Evolutionary conservation across 2,797 vertebrate genomes (phyloP).

Genomic region (Cyprinella venusta): DNA sequence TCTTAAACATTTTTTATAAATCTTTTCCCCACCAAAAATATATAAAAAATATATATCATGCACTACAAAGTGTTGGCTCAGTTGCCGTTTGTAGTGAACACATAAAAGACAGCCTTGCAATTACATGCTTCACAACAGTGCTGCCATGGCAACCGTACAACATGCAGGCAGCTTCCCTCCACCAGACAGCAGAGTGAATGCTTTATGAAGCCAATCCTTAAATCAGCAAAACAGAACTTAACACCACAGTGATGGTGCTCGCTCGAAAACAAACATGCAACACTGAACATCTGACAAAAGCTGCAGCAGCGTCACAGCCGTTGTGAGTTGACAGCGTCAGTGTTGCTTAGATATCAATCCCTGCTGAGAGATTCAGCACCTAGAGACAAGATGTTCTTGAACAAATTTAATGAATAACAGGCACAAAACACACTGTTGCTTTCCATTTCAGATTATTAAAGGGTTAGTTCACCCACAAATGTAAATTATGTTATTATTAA

Average conservation of each 20-base stretch:
- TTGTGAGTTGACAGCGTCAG: background rate
- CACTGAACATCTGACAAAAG: constrained; percentile 27
- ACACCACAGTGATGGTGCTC: background rate
- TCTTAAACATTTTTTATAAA: background rate
- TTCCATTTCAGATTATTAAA: background rate
- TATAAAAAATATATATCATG: background rate
- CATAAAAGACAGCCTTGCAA: constrained; percentile 4
- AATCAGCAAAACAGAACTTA: constrained; percentile 22
- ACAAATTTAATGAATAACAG: constrained; percentile 25
- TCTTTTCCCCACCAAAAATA: too few species aligned
- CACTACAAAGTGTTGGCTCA: constrained; percentile 8
- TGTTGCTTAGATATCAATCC: constrained; percentile 27
- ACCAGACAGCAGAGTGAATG: background rate
- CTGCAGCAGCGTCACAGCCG: background rate
- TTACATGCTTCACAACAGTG: constrained; percentile 28
- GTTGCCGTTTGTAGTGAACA: background rate
- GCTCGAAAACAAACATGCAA: constrained; percentile 20
- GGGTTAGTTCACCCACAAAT: too few species aligned
- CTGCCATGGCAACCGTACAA: constrained; percentile 49
- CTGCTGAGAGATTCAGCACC: constrained; percentile 23
- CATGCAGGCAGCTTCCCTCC: background rate
- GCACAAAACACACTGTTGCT: background rate
- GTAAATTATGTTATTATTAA: too few species aligned
- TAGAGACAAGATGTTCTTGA: constrained; percentile 15
- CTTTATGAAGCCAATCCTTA: constrained; percentile 26